Conservation (phyloP, 2,888 invertebrate species). For the Cyrtodaria siliqua region DNA sequence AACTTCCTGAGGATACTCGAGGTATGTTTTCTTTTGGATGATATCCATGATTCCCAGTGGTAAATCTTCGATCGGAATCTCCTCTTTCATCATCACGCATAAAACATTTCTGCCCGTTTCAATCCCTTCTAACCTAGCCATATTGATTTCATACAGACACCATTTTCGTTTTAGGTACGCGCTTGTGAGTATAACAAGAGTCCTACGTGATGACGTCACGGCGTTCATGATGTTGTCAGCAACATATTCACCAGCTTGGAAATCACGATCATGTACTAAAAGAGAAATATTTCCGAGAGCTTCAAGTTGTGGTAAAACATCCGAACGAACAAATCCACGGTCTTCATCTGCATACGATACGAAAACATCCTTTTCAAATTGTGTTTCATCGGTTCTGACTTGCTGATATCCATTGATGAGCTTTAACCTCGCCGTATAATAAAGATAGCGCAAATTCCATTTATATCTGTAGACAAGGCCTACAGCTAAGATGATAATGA, state of each 20-base stretch:
- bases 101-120: slow-evolving; percentile 33
- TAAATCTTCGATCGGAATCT: slow-evolving; percentile 13
- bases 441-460: slow-evolving; percentile 39
- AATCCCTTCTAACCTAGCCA: slow-evolving; percentile 32
- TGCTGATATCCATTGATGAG: slow-evolving; percentile 12
- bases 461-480: slow-evolving; percentile 26
- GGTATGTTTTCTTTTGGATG: slow-evolving; percentile 33
- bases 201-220: slow-evolving; percentile 16
- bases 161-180: slow-evolving; percentile 37
- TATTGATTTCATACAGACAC: slow-evolving; percentile 55
- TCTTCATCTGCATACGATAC: slow-evolving; percentile 38
- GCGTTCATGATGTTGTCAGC: slow-evolving; percentile 33
- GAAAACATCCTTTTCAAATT: slow-evolving; percentile 37
- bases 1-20: slow-evolving; percentile 32
- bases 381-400: slow-evolving; percentile 2
- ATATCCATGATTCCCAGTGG: slow-evolving; percentile 46
- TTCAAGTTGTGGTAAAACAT: slow-evolving; percentile 22
- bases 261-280: slow-evolving; percentile 34
- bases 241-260: slow-evolving; percentile 26
- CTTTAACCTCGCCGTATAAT: slow-evolving; percentile 38
- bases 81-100: slow-evolving; percentile 33
- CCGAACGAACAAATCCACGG: slow-evolving; percentile 7
- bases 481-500: slow-evolving; percentile 10
- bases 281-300: slow-evolving; percentile 12
- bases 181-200: slow-evolving; percentile 23